These are phyloP conservation scores for Bacillus rossius DNA, from an alignment of 1,140 invertebrate species.

Conservation along the genomic window DNA sequence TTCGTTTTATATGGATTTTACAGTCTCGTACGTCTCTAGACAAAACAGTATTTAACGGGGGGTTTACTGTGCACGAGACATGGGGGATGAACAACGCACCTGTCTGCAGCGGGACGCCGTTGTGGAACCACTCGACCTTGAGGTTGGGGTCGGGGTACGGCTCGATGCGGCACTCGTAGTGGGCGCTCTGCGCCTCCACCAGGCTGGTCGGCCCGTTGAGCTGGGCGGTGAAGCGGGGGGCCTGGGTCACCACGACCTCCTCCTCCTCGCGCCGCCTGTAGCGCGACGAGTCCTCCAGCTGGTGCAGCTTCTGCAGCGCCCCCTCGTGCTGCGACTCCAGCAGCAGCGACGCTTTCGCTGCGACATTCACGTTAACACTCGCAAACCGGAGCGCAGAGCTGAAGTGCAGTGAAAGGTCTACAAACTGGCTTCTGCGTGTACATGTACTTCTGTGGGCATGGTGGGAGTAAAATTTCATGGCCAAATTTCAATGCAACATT, in stretches of 20 bases:
- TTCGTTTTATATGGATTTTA: too few species aligned
- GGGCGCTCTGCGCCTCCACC: constrained; percentile 82
- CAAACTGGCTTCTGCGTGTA: too few species aligned
- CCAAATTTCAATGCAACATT: too few species aligned
- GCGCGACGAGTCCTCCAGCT: constrained; percentile 74
- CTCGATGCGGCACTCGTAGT: constrained; percentile 94
- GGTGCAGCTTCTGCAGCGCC: constrained; percentile 78
- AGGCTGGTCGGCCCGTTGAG: constrained; percentile 75
- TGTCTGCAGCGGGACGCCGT: constrained; percentile 85
- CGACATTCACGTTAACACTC: too few species aligned
- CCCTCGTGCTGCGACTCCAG: constrained; percentile 88
- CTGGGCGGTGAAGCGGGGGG: constrained; percentile 80
- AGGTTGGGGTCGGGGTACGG: constrained; percentile 93
- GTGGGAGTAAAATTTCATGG: too few species aligned
- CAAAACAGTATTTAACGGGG: too few species aligned
- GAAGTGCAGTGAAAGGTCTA: too few species aligned
- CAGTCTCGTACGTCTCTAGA: too few species aligned
- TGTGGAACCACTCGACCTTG: constrained; percentile 91
- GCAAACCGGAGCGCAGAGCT: too few species aligned
- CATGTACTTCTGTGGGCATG: too few species aligned
- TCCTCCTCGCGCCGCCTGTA: constrained; percentile 77
- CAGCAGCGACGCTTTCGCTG: constrained; percentile 77
- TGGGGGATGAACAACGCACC: too few species aligned
- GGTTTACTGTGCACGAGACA: too few species aligned
- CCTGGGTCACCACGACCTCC: constrained; percentile 71